Evolutionary conservation across 2,888 invertebrate genomes (phyloP), one percentile per base, ranked within the genome.

Genomic region (Platycheirus rosarum): DNA sequence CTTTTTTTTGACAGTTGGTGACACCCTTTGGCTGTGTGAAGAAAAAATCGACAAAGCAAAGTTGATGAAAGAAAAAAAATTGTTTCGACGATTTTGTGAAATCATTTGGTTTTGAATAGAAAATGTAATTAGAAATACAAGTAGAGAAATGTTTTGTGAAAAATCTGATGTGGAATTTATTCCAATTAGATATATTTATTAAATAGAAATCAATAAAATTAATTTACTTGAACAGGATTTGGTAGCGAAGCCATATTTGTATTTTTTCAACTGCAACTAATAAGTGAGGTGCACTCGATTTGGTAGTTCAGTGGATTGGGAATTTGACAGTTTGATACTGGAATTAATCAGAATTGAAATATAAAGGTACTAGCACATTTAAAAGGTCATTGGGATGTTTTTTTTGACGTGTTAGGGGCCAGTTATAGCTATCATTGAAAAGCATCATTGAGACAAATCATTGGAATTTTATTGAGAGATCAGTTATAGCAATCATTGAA

Each of bases 161-260:
- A 8, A n/a, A 49, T 63, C 57, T 73, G 0, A 51, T 3, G 5
- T 44, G 16, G 13, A n/a, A 44, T 68, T 77, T 0, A 18, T n/a
- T 14, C 13, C 2, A 82, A 14, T 57, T 23, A 26, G 49, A 63
- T 42, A 49, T 71, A 63, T 37, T 40, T 62, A 40, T 68, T 16
- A 62, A 11, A n/a, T 42, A 68, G 68, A 82, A 77, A 77, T 77
- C 62, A 68, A 82, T 82, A 68, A 63, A 63, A 68, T 68, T 73
- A 57, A 2, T 44, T 77, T 73, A 82, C 82, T 77, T 77, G 80
- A 46, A 80, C 53, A 48, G 80, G 80, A 51, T 80, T 82, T 68
- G 82, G 77, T 73, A 82, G 82, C 82, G 82, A 77, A 82, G 77
- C 82, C 82, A 82, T 82, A 73, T 82, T 82, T 77, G 76, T 82